These are phyloP conservation scores for Cephus runcator DNA, from an alignment of 2,888 invertebrate species.

Conservation along the genomic window DNA sequence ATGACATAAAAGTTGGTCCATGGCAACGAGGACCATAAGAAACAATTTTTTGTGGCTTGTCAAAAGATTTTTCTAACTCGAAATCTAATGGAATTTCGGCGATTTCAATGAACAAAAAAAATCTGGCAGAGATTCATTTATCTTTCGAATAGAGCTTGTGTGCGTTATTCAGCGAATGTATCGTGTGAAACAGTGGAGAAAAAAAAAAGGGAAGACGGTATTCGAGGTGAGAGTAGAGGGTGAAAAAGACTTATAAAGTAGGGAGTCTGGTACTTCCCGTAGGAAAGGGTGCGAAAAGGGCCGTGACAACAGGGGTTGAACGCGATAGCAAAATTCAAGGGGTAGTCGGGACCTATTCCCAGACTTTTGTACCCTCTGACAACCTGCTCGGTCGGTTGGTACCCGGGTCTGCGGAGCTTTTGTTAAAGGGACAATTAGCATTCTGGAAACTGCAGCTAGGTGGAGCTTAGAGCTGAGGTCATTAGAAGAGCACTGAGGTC, in stretches of 20 bases:
- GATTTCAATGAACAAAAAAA: neutral
- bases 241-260: neutral
- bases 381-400: neutral
- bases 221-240: neutral
- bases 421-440: slow-evolving; percentile 48
- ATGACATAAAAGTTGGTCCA: no score
- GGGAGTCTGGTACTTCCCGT: neutral
- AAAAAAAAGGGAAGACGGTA: neutral
- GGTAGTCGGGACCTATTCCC: slow-evolving; percentile 3
- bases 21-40: no score
- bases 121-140: neutral
- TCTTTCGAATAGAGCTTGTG: no score
- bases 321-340: slow-evolving; percentile 18
- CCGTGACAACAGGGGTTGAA: neutral
- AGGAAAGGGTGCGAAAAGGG: neutral
- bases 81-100: neutral
- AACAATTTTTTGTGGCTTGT: no score
- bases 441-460: slow-evolving; percentile 37
- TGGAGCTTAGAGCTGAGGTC: slow-evolving; percentile 23
- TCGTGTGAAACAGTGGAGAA: neutral
- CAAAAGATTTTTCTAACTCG: no score
- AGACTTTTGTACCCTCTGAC: no score
- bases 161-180: neutral
- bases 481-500: slow-evolving; percentile 35
- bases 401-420: slow-evolving; percentile 27